Conservation (phyloP, 2,797 vertebrate genomes). For the Eulemur mongoz region DNA sequence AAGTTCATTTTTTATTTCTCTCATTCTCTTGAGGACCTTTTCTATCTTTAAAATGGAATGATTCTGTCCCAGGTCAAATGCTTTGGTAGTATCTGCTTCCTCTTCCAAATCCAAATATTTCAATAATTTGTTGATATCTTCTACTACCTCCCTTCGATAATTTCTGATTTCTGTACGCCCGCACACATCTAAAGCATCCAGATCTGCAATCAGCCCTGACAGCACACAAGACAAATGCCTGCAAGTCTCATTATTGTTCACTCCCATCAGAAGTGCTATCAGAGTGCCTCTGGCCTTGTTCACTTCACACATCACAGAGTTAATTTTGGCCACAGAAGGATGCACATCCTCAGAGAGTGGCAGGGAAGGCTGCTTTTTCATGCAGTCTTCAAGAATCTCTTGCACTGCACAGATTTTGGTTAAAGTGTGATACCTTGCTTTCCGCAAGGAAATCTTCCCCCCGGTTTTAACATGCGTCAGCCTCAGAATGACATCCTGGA, state of each 20-base stretch:
- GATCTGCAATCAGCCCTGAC: constrained; percentile 94
- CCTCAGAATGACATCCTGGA: constrained; percentile 93
- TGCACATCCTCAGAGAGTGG: constrained; percentile 94
- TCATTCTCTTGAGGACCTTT: constrained; percentile 90
- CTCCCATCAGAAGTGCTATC: constrained; percentile 94
- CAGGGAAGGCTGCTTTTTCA: constrained; percentile 91
- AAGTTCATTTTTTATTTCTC: constrained; percentile 90
- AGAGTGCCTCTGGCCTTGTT: constrained; percentile 94
- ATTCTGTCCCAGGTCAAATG: constrained; percentile 95
- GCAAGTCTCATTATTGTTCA: constrained; percentile 93
- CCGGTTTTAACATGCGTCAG: constrained; percentile 97
- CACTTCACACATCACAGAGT: constrained; percentile 95
- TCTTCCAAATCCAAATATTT: constrained; percentile 96
- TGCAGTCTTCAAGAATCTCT: constrained; percentile 93
- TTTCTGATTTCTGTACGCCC: constrained; percentile 93
- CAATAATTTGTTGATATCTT: constrained; percentile 95
- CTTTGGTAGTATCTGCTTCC: constrained; percentile 90
- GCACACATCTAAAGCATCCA: constrained; percentile 97
- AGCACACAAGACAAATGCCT: constrained; percentile 95
- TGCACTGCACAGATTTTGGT: constrained; percentile 95
- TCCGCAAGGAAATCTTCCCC: constrained; percentile 93
- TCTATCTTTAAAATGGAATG: constrained; percentile 97
- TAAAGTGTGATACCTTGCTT: constrained; percentile 94
- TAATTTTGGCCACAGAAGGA: constrained; percentile 93
- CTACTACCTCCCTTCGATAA: constrained; percentile 96